A percentile compares a stretch with the other conserved stretches of the same genome.
phyloP scores from a whole-genome alignment of 2,797 vertebrate genomes.

The Scyliorhinus canicula region DNA sequence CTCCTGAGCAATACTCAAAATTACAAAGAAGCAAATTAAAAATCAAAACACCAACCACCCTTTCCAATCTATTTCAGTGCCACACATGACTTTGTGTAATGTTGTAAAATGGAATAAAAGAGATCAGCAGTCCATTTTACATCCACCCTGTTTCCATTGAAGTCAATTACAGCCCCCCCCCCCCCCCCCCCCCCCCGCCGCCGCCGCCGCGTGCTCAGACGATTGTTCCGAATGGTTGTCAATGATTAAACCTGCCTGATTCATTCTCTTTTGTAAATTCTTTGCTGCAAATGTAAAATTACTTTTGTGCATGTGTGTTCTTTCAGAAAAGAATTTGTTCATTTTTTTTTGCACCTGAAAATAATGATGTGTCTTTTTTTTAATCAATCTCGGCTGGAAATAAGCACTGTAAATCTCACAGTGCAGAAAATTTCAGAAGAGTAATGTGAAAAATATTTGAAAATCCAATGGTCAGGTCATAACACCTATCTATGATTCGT shows the following conservation, averaged over 20 bases:
- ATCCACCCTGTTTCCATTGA: not conserved
- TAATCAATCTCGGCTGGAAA: not conserved
- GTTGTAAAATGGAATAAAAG: not conserved
- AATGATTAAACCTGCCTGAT: not conserved
- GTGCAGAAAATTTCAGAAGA: not conserved
- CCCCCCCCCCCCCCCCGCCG: not conserved
- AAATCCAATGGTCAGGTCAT: not conserved
- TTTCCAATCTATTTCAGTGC: not conserved
- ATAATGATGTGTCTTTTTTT: not conserved
- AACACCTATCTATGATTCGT: not conserved
- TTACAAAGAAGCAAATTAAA: too few relatives aligned
- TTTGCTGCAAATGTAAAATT: not conserved
- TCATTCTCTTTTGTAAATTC: not conserved
- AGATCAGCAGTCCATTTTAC: not conserved
- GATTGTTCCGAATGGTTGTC: not conserved
- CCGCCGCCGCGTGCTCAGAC: not conserved
- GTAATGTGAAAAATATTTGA: constrained; percentile 10
- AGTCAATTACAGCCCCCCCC: not conserved
- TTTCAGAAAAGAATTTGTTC: not conserved
- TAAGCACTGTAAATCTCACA: not conserved
- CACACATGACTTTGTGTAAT: not conserved
- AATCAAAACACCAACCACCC: not conserved
- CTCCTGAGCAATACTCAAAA: not conserved
- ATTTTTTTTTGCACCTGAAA: not conserved
- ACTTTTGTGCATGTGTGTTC: not conserved